phyloP scores from a whole-genome alignment of 1,140 invertebrate genomes.

The Trichonephila clavipes region DNA sequence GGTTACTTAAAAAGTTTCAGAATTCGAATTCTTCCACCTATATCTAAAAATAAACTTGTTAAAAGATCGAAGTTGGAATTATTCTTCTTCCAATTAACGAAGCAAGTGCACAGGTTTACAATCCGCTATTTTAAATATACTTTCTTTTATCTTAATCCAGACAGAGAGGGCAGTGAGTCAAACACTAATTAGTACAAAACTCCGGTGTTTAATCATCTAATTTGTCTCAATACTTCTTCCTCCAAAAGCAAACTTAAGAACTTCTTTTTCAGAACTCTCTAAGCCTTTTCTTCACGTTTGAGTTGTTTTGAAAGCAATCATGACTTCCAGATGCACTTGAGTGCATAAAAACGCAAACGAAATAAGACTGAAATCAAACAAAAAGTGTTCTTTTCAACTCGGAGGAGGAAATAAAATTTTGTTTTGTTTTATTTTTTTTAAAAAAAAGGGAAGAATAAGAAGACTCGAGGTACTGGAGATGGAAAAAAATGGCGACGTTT shows the following conservation, averaged over 20 bases:
- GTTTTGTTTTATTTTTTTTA: neutral
- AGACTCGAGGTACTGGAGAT: too few relatives aligned
- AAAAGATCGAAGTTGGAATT: neutral
- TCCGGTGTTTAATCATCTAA: constrained; percentile 40
- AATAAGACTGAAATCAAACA: constrained; percentile 1
- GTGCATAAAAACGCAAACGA: constrained; percentile 47
- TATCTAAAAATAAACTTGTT: neutral
- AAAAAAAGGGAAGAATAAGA: neutral
- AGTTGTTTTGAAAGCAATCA: constrained; percentile 10
- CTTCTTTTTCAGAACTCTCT: neutral
- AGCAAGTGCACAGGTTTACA: neutral
- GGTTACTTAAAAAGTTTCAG: too few relatives aligned
- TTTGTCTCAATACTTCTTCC: constrained; percentile 34
- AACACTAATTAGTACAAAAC: constrained; percentile 11
- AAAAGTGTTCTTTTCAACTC: constrained; percentile 14
- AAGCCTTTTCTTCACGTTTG: constrained; percentile 13
- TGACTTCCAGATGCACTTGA: constrained; percentile 13
- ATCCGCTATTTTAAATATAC: neutral
- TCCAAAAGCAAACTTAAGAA: neutral
- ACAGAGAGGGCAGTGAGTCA: neutral
- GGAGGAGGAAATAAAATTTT: constrained; percentile 18
- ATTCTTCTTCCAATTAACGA: neutral
- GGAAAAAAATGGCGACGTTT: neutral
- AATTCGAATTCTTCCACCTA: too few relatives aligned
- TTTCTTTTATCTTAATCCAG: neutral